Conservation (phyloP, 2,797 vertebrate genomes). For the Sylvilagus floridanus region DNA sequence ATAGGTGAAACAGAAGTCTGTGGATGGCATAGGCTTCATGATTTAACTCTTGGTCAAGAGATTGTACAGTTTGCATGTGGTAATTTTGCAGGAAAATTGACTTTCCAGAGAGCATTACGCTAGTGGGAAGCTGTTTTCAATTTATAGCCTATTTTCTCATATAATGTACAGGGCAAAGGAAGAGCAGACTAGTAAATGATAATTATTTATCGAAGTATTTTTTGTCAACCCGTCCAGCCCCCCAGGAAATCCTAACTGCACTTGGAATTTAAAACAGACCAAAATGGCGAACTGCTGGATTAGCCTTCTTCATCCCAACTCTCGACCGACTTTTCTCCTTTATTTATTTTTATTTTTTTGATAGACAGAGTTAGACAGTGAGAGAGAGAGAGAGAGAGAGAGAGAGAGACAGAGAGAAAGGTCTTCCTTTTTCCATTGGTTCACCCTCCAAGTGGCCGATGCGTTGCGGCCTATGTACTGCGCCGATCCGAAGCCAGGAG, state of each 20-base stretch:
- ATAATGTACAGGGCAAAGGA: neutral
- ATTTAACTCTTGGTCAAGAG: neutral
- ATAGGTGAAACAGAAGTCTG: neutral
- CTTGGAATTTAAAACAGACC: neutral
- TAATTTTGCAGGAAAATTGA: slow-evolving; percentile 8
- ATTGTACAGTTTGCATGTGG: neutral
- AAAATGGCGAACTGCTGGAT: neutral
- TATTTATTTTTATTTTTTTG: slow-evolving; percentile 14
- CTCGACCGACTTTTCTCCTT: slow-evolving; percentile 38
- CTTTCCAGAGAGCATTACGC: slow-evolving; percentile 57
- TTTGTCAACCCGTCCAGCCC: no score
- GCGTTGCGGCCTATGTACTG: no score
- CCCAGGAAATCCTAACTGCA: neutral
- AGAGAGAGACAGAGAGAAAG: no score
- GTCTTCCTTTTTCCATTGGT: no score
- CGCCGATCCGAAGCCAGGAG: no score
- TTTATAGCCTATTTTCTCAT: slow-evolving; percentile 12
- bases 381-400: no score
- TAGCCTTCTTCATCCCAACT: neutral
- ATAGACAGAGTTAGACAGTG: no score
- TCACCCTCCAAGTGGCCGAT: no score
- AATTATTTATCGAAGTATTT: neutral
- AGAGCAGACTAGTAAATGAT: neutral
- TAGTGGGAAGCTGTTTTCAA: slow-evolving; percentile 56
- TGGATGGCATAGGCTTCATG: neutral